Percentiles rank a stretch among this genome's conserved stretches.
Evolutionary conservation across 2,113 vertebrate species (phyloP).

Genomic region (Halichoerus grypus): DNA sequence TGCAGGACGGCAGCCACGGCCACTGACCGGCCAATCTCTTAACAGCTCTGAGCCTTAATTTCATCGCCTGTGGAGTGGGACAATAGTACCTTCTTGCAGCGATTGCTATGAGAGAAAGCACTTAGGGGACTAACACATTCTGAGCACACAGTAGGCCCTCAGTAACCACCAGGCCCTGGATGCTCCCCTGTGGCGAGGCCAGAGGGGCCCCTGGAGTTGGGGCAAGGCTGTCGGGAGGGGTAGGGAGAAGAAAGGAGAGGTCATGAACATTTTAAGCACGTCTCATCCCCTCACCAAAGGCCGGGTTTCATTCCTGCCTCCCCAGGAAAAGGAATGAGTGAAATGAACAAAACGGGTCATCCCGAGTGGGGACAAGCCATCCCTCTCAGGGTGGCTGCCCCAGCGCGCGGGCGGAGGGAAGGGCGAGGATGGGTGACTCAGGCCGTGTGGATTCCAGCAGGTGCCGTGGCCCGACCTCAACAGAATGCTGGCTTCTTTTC

Average conservation of each 20-base stretch:
- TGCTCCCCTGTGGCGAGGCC: not conserved
- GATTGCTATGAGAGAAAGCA: not conserved
- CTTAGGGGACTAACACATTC: not conserved
- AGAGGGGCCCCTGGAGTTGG: too few species aligned
- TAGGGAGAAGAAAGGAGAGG: not conserved
- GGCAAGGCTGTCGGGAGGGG: not conserved
- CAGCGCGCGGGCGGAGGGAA: not conserved
- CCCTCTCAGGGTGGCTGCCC: not conserved
- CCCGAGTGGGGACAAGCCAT: not conserved
- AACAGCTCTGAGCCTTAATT: not conserved
- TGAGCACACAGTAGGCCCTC: not conserved
- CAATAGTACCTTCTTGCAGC: not conserved
- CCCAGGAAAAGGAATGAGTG: too few species aligned
- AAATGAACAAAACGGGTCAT: not conserved
- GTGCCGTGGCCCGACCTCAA: not conserved
- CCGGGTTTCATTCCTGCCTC: not conserved
- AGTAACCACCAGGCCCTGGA: not conserved
- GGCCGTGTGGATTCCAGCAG: rapidly evolving
- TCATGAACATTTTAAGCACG: not conserved
- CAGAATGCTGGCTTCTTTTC: not conserved
- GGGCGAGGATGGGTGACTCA: rapidly evolving
- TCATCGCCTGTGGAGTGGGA: not conserved
- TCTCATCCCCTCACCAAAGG: not conserved
- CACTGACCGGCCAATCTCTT: not conserved
- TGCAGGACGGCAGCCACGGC: not conserved